Evolutionary conservation across 2,113 vertebrate species (phyloP), one percentile per base, ranked within the genome.

Genomic region (Megaptera novaeangliae): DNA sequence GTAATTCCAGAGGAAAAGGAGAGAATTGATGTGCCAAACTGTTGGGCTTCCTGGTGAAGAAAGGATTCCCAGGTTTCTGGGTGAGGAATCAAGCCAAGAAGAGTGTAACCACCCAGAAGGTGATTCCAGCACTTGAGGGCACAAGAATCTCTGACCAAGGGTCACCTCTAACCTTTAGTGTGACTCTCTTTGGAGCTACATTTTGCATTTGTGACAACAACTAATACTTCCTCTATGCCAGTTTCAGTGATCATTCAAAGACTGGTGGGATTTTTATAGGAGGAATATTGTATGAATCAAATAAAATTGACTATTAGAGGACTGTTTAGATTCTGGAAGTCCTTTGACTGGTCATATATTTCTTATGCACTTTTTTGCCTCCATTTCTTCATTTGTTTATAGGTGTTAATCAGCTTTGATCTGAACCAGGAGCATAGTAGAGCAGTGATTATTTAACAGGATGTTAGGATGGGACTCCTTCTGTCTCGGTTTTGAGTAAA

Each of bases 221-320:
- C 31, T 84, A 85, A 82, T 41, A 91, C 49, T 93, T 80, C 20
- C 31, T 95, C 11, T 89, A 23, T 64, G 20, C 64, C 25, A 83
- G 18, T 93, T 96, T 95, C 46, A 94, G 69, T n/a, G 41, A 94
- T 44, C 93, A 55, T 44, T 71, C 27, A 95, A 96, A 75, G 5
- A 27, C 59, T 61, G 84, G 41, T 27, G 82, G 41, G 23, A 80
- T 91, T 93, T 84, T 68, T 46, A 27, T 23, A 63, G 27, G 21
- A 93, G 55, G 31, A 83, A 92, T 55, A 95, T 61, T 49, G 14
- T 88, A 18, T 52, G 36, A 82, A 41, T 39, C 18, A 44, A 89
- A 82, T 44, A 68, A 81, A 96, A 85, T 20, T 64, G 66, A 59
- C 25, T 52, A 78, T 36, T 69, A 91, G 39, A 82, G 11, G 34